Percentiles rank a stretch among this genome's conserved stretches.
phyloP scores from a whole-genome alignment of 2,797 vertebrate species.

The Graptemys geographica region DNA sequence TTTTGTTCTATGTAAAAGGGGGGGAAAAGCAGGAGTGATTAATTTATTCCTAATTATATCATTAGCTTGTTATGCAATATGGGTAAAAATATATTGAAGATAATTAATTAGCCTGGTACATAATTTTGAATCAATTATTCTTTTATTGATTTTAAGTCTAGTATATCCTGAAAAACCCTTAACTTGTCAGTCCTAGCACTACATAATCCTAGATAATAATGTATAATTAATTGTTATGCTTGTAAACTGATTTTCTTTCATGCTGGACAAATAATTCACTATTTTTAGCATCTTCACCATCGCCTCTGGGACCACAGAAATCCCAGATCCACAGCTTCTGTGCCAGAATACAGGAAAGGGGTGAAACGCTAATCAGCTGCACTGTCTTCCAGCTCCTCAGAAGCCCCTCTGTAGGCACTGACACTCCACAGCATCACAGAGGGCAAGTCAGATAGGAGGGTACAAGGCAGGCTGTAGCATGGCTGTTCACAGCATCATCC shows the following conservation, averaged over 20 bases:
- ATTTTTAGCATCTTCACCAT: background rate
- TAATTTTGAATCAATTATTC: slow-evolving; percentile 78
- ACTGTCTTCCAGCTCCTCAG: background rate
- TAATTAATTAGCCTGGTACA: slow-evolving; percentile 78
- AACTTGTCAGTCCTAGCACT: slow-evolving; percentile 68
- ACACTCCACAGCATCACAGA: background rate
- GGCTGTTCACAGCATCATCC: background rate
- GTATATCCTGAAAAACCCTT: slow-evolving; percentile 72
- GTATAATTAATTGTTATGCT: slow-evolving; percentile 60
- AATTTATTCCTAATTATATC: slow-evolving; percentile 80
- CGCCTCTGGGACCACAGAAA: background rate
- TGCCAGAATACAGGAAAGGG: background rate
- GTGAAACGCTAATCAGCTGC: background rate
- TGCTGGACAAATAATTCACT: background rate
- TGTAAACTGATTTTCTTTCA: slow-evolving; percentile 8
- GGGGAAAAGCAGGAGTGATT: slow-evolving; percentile 73
- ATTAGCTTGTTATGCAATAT: slow-evolving; percentile 78
- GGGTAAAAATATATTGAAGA: slow-evolving; percentile 73
- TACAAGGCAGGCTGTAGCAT: background rate
- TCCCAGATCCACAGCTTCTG: accelerated
- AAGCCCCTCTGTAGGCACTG: background rate
- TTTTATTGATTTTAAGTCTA: slow-evolving; percentile 81
- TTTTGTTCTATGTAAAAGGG: slow-evolving; percentile 18
- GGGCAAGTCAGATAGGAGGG: background rate
- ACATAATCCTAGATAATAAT: slow-evolving; percentile 70